phyloP scores from a whole-genome alignment of 2,888 invertebrate genomes.

The Allophyes oxyacanthae region DNA sequence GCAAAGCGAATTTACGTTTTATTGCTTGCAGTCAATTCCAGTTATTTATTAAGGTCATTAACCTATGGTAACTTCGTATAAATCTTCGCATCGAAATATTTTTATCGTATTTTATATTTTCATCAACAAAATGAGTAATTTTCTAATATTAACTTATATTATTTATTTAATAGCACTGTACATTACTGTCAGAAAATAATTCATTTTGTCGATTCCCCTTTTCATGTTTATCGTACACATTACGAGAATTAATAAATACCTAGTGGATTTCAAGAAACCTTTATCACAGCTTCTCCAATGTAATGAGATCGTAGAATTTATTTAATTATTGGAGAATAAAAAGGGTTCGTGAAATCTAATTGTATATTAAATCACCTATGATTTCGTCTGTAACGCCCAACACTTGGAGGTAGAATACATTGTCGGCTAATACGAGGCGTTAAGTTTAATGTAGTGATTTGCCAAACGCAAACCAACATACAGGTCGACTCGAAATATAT shows the following conservation, averaged over 20 bases:
- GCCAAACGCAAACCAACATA: conserved; percentile 25
- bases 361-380: conserved; percentile 54
- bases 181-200: conserved; percentile 55
- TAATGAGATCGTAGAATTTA: conserved; percentile 73
- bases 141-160: conserved; percentile 35
- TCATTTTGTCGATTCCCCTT: conserved; percentile 47
- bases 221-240: conserved; percentile 45
- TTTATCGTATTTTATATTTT: conserved; percentile 40
- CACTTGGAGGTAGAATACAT: conserved; percentile 48
- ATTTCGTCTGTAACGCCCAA: conserved; percentile 40
- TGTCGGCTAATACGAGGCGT: conserved; percentile 37
- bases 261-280: conserved; percentile 60
- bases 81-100: conserved; percentile 41
- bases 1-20: conserved; percentile 66
- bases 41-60: conserved; percentile 55
- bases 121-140: conserved; percentile 49
- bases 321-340: conserved; percentile 57
- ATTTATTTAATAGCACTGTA: conserved; percentile 57
- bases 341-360: conserved; percentile 58
- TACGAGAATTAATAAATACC: conserved; percentile 55
- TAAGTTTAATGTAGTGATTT: conserved; percentile 14
- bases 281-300: conserved; percentile 59
- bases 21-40: conserved; percentile 78
- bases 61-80: conserved; percentile 62
- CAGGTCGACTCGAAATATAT: conserved; percentile 13